phyloP scores from a whole-genome alignment of 2,888 invertebrate species.

The Steromphala cineraria region DNA sequence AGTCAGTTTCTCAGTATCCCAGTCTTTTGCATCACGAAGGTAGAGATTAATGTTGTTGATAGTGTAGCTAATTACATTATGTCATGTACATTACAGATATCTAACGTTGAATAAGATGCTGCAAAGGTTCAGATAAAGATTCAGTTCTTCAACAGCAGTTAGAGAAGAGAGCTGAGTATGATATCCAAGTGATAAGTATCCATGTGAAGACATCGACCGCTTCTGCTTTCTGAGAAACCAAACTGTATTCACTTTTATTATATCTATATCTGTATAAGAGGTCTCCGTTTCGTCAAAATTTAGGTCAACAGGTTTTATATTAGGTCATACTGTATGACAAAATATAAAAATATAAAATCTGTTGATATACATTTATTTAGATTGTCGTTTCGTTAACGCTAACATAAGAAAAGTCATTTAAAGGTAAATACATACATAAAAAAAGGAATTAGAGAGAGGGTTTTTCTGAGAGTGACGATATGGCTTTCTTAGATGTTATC shows the following conservation, averaged over 20 bases:
- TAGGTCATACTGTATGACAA: no score
- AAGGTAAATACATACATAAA: no score
- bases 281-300: no score
- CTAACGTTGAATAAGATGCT: background rate
- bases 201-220: background rate
- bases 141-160: background rate
- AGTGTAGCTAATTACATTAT: background rate
- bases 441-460: no score
- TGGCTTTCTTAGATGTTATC: no score
- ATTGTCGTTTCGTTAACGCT: no score
- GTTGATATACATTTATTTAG: no score
- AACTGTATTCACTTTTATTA: background rate
- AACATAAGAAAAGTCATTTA: no score
- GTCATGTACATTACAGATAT: background rate
- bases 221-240: background rate
- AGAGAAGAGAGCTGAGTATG: background rate
- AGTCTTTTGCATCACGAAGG: background rate
- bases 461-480: no score
- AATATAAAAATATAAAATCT: no score
- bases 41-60: slow-evolving; percentile 2
- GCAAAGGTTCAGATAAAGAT: background rate
- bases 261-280: no score
- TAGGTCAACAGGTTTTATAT: no score
- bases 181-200: background rate
- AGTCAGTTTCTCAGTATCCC: background rate